Base-by-base conservation (phyloP, 2,797 vertebrate genomes). In the Hemibagrus guttatus region DNA sequence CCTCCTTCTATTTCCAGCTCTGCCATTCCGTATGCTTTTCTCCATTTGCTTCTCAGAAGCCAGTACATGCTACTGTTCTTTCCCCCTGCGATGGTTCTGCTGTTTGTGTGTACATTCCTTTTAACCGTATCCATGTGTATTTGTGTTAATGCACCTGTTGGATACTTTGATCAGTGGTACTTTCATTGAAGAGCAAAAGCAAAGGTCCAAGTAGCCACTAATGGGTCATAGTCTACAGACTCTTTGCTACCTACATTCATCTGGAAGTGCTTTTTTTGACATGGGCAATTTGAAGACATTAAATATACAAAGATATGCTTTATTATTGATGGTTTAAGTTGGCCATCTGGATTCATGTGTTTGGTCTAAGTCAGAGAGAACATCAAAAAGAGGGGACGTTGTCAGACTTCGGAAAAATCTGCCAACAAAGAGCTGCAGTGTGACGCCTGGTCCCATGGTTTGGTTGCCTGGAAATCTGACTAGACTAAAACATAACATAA, bases 241-340 rank as follows among this genome's bases (percentile, higher is more conserved):
- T 42, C 6, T 61, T 61, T 42, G 56, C 31, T 39, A 59, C 54
- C 26, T 59, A 16, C 28, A 6, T 78, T 58, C 19, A 23, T 58
- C 54, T 58, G 54, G 52, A 79, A 59, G 76, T 39, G 58, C 13
- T 42, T 78, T 56, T 79, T 81, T 42, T 59, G 1, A 19, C 21
- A 46, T 14, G n/a, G 35, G 21, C 78, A 81, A 42, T 68, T 82
- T 68, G 19, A 35, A 16, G 63, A 56, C 61, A 54, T 54, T 68
- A 49, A 52, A 82, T 82, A 82, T 83, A 83, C 46, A 68, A 56
- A 68, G n/a, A 64, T 81, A 13, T n/a, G 14, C 58, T 81, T 81
- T 82, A 66, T 66, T 68, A 68, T 31, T 68, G 19, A 52, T 82
- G 80, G 42, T 49, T 52, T 49, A 31, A 81, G 26, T 49, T 49